Evolutionary conservation across 1,140 invertebrate species (phyloP).

Genomic region (Heliconius hermathena): DNA sequence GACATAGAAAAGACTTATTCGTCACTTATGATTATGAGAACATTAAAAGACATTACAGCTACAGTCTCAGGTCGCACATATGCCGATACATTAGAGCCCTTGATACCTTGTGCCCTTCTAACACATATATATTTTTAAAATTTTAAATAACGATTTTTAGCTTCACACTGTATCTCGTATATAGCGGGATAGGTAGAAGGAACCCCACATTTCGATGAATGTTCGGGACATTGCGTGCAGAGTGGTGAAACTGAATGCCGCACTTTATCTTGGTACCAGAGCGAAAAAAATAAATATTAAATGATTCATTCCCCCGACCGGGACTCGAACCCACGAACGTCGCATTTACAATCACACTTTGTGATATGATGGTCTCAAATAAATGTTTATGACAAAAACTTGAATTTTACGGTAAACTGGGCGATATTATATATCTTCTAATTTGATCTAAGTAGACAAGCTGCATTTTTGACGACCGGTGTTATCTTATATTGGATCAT

Average conservation of each 20-base stretch:
- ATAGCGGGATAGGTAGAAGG: too few relatives aligned
- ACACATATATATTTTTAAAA: not conserved
- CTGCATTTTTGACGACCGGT: not conserved
- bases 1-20: not conserved
- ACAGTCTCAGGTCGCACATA: not conserved
- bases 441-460: not conserved
- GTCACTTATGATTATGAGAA: not conserved
- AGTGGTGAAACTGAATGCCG: too few relatives aligned
- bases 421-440: slow-evolving; percentile 6
- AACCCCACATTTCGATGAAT: too few relatives aligned
- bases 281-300: not conserved
- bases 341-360: not conserved
- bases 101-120: not conserved
- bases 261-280: not conserved
- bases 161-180: too few relatives aligned
- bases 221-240: too few relatives aligned
- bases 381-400: not conserved
- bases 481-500: not conserved
- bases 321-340: not conserved
- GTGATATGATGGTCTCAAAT: not conserved
- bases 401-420: slow-evolving; percentile 7
- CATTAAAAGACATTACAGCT: slow-evolving; percentile 4
- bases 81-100: not conserved
- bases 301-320: too few relatives aligned
- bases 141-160: too few relatives aligned